These are phyloP conservation scores for Aphodius sticticus DNA, from an alignment of 2,888 invertebrate species.

Conservation along the genomic window DNA sequence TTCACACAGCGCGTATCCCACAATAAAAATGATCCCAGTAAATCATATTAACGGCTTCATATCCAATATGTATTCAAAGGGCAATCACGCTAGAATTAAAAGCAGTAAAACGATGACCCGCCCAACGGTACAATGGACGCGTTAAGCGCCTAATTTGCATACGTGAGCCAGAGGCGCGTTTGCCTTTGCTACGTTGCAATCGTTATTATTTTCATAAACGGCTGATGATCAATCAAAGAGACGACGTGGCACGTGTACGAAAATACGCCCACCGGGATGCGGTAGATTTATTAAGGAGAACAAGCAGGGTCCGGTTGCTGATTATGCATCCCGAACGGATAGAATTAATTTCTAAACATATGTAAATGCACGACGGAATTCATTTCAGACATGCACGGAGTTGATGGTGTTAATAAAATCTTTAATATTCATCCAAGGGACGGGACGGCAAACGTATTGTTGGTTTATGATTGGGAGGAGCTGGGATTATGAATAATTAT, in stretches of 20 bases:
- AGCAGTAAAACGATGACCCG: not conserved
- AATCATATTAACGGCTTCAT: not conserved
- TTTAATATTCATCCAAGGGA: not conserved
- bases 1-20: not conserved
- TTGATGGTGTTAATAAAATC: not conserved
- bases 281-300: not conserved
- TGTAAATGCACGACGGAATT: not conserved
- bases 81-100: not conserved
- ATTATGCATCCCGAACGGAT: conserved; percentile 4
- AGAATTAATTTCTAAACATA: not conserved
- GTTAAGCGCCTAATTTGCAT: not conserved
- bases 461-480: not conserved
- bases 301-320: not conserved
- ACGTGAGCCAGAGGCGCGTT: not conserved
- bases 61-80: conserved; percentile 4
- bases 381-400: not conserved
- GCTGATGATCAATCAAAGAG: conserved; percentile 54
- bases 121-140: not conserved
- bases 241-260: conserved; percentile 52
- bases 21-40: not conserved
- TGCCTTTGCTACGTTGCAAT: conserved; percentile 42
- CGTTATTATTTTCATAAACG: conserved; percentile 54
- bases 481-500: not conserved
- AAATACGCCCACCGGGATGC: conserved; percentile 50
- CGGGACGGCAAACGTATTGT: not conserved